phyloP scores from a whole-genome alignment of 2,888 invertebrate genomes.

The Callyntrura sp. region DNA sequence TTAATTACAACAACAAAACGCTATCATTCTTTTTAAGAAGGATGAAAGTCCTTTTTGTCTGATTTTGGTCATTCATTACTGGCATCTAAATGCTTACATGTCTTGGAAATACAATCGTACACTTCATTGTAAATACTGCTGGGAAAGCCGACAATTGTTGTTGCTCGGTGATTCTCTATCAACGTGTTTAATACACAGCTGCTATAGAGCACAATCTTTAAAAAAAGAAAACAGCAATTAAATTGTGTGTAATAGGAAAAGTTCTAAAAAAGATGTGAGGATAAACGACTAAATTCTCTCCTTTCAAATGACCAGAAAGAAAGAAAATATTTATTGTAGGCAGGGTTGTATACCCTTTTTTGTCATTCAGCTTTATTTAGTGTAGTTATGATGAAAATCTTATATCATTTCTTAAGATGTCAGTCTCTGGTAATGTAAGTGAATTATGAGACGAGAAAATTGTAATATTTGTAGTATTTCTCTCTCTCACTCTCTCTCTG shows the following conservation, averaged over 20 bases:
- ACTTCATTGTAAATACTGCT: no score
- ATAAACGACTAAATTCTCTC: neutral
- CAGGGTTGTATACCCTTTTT: no score
- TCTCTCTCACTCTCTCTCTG: no score
- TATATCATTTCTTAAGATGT: constrained; percentile 18
- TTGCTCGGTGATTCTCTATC: no score
- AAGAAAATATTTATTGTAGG: neutral
- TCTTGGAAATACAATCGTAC: neutral
- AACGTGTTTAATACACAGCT: no score
- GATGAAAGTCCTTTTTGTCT: neutral
- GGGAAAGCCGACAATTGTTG: no score
- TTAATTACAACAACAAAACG: no score
- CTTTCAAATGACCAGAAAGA: neutral
- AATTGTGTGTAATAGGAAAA: no score
- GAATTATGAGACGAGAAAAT: constrained; percentile 50
- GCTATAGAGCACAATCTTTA: no score
- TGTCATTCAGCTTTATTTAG: neutral
- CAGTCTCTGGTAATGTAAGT: constrained; percentile 36
- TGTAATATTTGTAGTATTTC: constrained; percentile 46
- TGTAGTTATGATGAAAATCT: neutral
- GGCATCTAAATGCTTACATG: neutral
- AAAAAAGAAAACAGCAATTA: no score
- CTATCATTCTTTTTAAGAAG: neutral
- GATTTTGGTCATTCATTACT: neutral
- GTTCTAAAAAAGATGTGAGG: neutral